Base-by-base conservation (phyloP, 1,140 invertebrate species). In the Lycorma delicatula region DNA sequence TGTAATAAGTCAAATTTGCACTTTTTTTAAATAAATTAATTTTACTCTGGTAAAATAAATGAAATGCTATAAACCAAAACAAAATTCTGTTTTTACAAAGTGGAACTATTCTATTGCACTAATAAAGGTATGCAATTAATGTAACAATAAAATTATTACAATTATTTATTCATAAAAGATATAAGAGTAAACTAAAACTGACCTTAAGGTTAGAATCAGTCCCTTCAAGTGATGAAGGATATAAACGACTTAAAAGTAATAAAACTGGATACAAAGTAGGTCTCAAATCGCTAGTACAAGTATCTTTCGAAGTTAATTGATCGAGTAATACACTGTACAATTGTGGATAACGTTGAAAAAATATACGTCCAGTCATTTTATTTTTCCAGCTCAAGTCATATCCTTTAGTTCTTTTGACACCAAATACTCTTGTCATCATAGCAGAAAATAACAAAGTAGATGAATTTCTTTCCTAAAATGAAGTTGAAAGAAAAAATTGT, bases 361-460 rank as follows among this genome's bases (percentile, higher is more conserved):
- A 97, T 7, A 87, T 81, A 53, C 81, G 75, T 2, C 81, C 81
- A 0, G 85, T 83, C 79, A 88, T 83, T 63, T 80, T 81, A 72
- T 95, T 94, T 60, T 89, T 82, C 16, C 81, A 77, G 46, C 80
- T 81, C 23, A 86, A 70, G 59, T 85, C 77, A 70, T 88, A 82
- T 31, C 58, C 46, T 57, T 83, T 80, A 0, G 80, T 80, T 55
- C 88, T 76, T 64, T 86, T 85, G 0, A 95, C 93, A 13, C 93
- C 93, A 78, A 98, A 96, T 57, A 93, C 85, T 63, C 93, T 76
- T 20, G 83, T 86, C 59, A 95, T 82, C n/a, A 98, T 72, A 1
- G 91, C 79, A 62, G 86, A 84, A 62, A 93, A 87, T 28, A 97
- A 71, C 18, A 97, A 72, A 0, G 91, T 91, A 0, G 90, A 83